phyloP scores from a whole-genome alignment of 2,797 vertebrate species.

The Psittacula derbiana region DNA sequence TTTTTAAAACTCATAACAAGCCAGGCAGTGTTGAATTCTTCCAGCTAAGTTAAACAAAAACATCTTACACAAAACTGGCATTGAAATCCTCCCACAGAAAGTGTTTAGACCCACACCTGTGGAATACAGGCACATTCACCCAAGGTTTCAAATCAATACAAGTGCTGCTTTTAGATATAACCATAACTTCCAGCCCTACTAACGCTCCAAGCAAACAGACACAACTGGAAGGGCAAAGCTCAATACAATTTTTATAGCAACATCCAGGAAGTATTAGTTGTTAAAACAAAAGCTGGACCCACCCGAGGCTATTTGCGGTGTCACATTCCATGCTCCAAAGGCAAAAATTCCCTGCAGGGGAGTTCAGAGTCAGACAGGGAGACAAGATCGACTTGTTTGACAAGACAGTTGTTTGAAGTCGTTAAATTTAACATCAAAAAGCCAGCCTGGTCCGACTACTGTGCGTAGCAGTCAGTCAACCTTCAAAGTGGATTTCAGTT shows the following conservation, averaged over 20 bases:
- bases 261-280: slow-evolving; percentile 12
- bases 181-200: neutral
- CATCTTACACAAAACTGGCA: neutral
- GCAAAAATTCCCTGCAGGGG: slow-evolving; percentile 34
- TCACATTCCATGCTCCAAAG: slow-evolving; percentile 34
- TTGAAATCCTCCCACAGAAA: neutral
- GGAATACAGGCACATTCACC: neutral
- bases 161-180: neutral
- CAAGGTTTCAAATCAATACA: neutral
- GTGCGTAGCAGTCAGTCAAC: neutral
- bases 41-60: neutral
- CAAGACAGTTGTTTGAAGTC: slow-evolving; percentile 37
- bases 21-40: neutral
- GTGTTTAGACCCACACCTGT: neutral
- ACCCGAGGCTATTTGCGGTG: slow-evolving; percentile 47
- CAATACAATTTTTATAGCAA: neutral
- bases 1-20: neutral
- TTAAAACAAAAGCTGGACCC: slow-evolving; percentile 61
- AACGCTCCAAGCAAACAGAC: neutral
- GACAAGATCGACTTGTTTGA: slow-evolving; percentile 3
- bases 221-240: slow-evolving; percentile 30
- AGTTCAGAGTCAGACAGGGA: slow-evolving; percentile 26
- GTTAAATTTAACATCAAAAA: slow-evolving; percentile 18
- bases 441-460: neutral
- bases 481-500: neutral